Evolutionary conservation across 2,113 vertebrate genomes (phyloP).

Genomic region (Acanthisitta chloris): DNA sequence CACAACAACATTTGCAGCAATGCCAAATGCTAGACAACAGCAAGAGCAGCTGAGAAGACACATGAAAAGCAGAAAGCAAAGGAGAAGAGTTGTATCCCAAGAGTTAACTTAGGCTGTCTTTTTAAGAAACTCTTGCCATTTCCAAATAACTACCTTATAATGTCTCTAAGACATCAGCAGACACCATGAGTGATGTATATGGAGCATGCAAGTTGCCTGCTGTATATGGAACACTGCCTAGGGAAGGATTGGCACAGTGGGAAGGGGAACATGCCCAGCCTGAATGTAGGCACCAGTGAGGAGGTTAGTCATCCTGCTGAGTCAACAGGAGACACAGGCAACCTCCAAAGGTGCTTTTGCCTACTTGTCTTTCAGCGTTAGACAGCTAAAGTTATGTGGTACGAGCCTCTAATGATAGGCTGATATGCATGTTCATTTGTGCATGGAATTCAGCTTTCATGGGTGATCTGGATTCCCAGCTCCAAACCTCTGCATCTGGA

Average conservation of each 20-base stretch:
- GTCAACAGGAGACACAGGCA: background rate
- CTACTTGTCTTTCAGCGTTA: background rate
- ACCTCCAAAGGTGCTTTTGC: constrained; percentile 2
- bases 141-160: background rate
- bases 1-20: background rate
- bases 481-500: background rate
- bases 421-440: background rate
- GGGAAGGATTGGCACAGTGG: background rate
- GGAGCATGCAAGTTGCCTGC: background rate
- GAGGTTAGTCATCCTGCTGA: constrained; percentile 34
- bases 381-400: background rate
- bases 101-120: background rate
- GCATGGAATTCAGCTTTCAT: background rate
- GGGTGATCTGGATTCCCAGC: background rate
- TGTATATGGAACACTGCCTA: background rate
- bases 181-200: background rate
- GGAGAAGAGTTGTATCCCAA: background rate
- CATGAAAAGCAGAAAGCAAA: background rate
- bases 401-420: background rate
- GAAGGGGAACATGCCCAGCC: background rate
- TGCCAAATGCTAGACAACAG: background rate
- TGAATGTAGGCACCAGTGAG: background rate
- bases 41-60: background rate
- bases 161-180: background rate
- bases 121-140: background rate